These are phyloP conservation scores for Brachionus koreanus DNA, from an alignment of 1,140 invertebrate species.

Conservation along the genomic window DNA sequence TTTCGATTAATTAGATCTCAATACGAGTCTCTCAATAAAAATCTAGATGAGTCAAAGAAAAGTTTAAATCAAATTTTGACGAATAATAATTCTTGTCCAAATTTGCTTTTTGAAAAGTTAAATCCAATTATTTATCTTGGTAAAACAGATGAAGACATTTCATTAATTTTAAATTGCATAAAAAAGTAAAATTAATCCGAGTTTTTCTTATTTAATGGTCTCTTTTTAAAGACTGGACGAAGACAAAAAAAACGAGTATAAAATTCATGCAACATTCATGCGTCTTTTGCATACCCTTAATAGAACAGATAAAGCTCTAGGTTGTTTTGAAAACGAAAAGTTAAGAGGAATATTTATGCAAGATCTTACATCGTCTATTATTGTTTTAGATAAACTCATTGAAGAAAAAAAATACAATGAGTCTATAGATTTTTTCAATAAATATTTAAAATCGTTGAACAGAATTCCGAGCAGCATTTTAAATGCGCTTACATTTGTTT, in stretches of 20 bases:
- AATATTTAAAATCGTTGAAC: neutral
- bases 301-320: neutral
- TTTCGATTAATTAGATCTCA: neutral
- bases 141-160: neutral
- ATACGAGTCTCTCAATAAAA: neutral
- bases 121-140: neutral
- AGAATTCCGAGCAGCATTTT: neutral
- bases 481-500: neutral
- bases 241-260: neutral
- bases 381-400: neutral
- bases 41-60: neutral
- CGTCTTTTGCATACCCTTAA: neutral
- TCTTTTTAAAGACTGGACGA: neutral
- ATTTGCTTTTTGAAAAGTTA: neutral
- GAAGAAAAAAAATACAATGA: neutral
- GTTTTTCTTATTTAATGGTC: neutral
- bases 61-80: neutral
- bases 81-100: neutral
- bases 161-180: neutral
- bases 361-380: neutral
- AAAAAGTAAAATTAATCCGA: neutral
- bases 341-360: neutral
- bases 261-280: neutral
- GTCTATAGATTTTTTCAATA: neutral
- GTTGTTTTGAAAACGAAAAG: neutral